These are phyloP conservation scores for Ramphastos sulfuratus DNA, from an alignment of 2,113 vertebrate genomes.

Conservation along the genomic window DNA sequence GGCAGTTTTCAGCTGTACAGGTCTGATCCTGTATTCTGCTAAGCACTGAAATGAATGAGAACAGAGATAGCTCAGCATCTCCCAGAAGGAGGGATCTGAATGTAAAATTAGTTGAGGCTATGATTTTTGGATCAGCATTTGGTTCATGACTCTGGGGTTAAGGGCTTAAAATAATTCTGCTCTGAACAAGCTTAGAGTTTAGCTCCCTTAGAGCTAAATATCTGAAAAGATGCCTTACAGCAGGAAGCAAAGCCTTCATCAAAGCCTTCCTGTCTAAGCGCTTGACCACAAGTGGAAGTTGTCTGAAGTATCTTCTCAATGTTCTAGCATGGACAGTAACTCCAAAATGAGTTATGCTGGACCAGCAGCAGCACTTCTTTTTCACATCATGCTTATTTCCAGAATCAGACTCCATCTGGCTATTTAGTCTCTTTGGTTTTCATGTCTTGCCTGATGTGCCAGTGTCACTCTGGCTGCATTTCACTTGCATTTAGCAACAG, in stretches of 20 bases:
- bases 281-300: background rate
- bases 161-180: constrained; percentile 5
- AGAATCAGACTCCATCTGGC: background rate
- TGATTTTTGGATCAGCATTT: background rate
- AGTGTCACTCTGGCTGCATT: background rate
- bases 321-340: accelerated
- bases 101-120: background rate
- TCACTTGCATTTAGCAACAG: background rate
- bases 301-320: background rate
- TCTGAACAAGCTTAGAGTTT: background rate
- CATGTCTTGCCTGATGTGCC: background rate
- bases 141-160: background rate
- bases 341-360: accelerated
- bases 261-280: background rate
- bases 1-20: background rate
- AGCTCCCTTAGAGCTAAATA: background rate
- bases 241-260: background rate
- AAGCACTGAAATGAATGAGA: background rate
- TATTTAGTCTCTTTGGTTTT: background rate
- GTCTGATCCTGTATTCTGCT: constrained; percentile 38
- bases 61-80: background rate
- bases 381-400: background rate
- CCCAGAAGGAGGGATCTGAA: background rate
- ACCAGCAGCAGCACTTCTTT: background rate
- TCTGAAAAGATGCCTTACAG: background rate